phyloP scores from a whole-genome alignment of 2,797 vertebrate genomes.

The Hapalemur alaotrensis region DNA sequence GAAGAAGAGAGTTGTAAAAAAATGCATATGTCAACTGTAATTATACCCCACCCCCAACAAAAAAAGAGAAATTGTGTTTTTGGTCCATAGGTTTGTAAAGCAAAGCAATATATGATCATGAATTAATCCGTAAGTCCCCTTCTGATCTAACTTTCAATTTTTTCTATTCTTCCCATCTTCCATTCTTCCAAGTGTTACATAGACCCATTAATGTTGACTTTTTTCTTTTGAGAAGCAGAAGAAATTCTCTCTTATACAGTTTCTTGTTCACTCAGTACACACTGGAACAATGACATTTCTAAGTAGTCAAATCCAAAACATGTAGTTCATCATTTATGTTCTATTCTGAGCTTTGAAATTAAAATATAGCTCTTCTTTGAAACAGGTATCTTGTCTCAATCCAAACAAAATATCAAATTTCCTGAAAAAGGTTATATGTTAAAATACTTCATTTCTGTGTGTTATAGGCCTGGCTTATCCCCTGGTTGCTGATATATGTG shows the following conservation, averaged over 20 bases:
- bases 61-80: background rate
- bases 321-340: background rate
- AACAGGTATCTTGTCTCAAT: constrained; percentile 28
- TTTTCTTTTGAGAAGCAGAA: constrained; percentile 27
- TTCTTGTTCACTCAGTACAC: constrained; percentile 43
- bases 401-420: constrained; percentile 59
- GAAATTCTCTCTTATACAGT: background rate
- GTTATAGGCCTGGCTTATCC: constrained; percentile 9
- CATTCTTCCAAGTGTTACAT: background rate
- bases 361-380: constrained; percentile 49
- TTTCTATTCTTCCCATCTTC: background rate
- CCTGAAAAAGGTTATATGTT: constrained; percentile 12
- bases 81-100: background rate
- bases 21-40: background rate
- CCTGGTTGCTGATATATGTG: constrained; percentile 36
- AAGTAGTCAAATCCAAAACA: constrained; percentile 39
- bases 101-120: background rate
- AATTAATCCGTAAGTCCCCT: background rate
- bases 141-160: background rate
- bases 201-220: background rate
- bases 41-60: background rate
- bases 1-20: background rate
- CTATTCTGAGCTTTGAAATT: constrained; percentile 43
- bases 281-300: constrained; percentile 22
- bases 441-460: constrained; percentile 53